phyloP scores from a whole-genome alignment of 2,797 vertebrate genomes.

The Falco cherrug region DNA sequence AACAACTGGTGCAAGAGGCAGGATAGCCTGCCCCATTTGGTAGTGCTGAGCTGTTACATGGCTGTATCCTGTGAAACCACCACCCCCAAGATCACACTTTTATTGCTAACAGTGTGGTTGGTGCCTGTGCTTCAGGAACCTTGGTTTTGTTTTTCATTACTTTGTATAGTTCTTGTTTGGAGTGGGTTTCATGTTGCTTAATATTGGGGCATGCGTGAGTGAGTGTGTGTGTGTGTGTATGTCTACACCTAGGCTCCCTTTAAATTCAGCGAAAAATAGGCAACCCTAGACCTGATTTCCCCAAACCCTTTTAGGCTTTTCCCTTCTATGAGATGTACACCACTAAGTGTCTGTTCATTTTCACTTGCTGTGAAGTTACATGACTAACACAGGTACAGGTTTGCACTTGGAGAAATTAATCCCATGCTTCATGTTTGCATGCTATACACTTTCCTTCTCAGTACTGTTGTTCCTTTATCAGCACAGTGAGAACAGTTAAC shows the following conservation, averaged over 20 bases:
- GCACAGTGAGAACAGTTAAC: not conserved
- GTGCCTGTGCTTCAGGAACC: not conserved
- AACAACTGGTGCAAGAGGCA: not conserved
- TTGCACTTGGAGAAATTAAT: not conserved
- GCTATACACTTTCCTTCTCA: not conserved
- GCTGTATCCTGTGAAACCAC: not conserved
- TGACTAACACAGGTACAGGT: not conserved
- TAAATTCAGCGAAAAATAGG: not conserved
- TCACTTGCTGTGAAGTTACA: not conserved
- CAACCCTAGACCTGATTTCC: not conserved
- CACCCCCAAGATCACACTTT: not conserved
- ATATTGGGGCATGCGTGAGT: not conserved
- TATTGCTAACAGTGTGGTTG: not conserved
- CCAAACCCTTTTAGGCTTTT: not conserved
- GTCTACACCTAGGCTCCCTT: not conserved
- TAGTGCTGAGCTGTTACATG: not conserved
- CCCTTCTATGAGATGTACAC: not conserved
- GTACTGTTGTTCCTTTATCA: not conserved
- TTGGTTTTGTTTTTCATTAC: not conserved
- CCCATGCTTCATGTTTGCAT: rapidly evolving
- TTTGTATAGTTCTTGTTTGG: not conserved
- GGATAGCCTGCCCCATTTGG: not conserved
- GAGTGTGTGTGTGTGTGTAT: not conserved
- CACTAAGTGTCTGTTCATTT: not conserved
- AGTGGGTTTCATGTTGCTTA: not conserved